Base-by-base conservation (phyloP, 30 jellyfish, hydroid and myxozoan species). In the Hydra vulgaris region DNA sequence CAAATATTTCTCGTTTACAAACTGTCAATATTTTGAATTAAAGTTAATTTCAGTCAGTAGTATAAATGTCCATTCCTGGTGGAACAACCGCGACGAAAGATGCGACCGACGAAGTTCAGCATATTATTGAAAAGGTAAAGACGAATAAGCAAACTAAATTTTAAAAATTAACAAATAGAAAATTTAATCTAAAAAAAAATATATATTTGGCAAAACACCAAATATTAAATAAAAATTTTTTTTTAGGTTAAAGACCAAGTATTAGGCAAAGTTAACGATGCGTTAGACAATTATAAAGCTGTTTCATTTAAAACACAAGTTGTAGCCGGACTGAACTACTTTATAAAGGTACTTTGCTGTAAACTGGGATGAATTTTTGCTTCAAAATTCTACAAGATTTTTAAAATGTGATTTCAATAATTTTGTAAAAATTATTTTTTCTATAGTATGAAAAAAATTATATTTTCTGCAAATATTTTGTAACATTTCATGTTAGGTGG, bases 251-350 rank as follows among this genome's bases (percentile, higher is more conserved):
- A 78, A 78, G 77, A 61, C 23, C 79, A 78, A 18, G 85, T 61
- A 0, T 53, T 52, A 25, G 0, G 66, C 7, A 78, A 78, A 53
- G 73, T 19, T 26, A 74, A 18, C 75, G 84, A 8, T 27, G 83
- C 76, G 21, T 72, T 81, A 61, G 88, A 52, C 71, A 24, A 56
- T 71, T 81, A 53, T 79, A 20, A 66, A 70, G 96, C 94, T 8
- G 87, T 21, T 21, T 27, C 90, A 0, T 88, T 54, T 52, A 25
- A 70, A 71, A 71, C 95, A 1, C 96, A 88, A 56, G 79, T 88
- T 26, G 96, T 88, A 17, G 90, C 90, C 5, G 96, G 96, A 16
- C 84, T 94, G 27, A 88, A 88, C 80, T 88, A 74, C 66, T 83
- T 88, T 81, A 84, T 88, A 79, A 88, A 84, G 85, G 96, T 88